These are phyloP conservation scores for Cyrtonyx montezumae DNA, from an alignment of 2,113 vertebrate genomes.

Conservation along the genomic window DNA sequence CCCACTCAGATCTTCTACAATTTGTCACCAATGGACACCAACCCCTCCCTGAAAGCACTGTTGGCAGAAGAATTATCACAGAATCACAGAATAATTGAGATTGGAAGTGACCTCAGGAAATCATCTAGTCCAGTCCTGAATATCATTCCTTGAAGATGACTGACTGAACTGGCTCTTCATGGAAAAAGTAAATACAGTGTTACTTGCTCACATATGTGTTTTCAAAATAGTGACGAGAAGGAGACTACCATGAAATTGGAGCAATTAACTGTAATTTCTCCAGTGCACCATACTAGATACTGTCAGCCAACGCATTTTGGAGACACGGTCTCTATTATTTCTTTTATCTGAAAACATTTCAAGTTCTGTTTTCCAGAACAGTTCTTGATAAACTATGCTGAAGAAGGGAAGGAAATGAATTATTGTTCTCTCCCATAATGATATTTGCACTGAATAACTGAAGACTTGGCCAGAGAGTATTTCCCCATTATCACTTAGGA, in stretches of 20 bases:
- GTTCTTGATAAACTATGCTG: background rate
- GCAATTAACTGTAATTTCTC: background rate
- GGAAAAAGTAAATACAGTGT: background rate
- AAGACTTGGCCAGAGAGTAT: background rate
- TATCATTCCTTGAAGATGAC: background rate
- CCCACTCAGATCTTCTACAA: rapidly evolving
- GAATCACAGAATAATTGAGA: background rate
- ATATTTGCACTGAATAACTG: background rate
- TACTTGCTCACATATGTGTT: rapidly evolving
- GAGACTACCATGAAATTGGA: rapidly evolving
- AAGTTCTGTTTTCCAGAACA: background rate
- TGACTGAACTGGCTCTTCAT: background rate
- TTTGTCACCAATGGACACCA: background rate
- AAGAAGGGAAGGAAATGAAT: background rate
- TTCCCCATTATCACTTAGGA: background rate
- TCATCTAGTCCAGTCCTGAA: background rate
- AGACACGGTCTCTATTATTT: background rate
- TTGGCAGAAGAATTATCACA: background rate
- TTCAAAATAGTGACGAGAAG: background rate
- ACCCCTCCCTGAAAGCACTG: background rate
- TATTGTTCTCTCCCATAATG: background rate
- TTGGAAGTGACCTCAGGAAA: background rate
- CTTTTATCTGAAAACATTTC: background rate
- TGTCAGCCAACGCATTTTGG: background rate
- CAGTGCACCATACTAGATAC: background rate